Base-by-base conservation (phyloP, 1,140 invertebrate genomes). In the Philopotamus ludificatus region DNA sequence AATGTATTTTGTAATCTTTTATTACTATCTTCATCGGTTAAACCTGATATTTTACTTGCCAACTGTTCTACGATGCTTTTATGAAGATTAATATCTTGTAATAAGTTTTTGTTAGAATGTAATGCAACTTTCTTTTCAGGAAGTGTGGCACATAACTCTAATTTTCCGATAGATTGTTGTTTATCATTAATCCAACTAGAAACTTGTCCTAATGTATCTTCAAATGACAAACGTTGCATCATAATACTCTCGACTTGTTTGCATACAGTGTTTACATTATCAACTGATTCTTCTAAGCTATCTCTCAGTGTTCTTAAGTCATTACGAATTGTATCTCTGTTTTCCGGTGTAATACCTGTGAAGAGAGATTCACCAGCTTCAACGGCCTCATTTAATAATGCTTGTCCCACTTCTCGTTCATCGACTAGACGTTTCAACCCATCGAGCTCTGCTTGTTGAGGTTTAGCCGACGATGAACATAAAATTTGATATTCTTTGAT, bases 301-400 rank as follows among this genome's bases (percentile, higher is more conserved):
- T 92, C 89, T 44, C 95, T 83, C 49, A 97, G 80, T 60, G 84
- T 82, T 74, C 92, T 84, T 22, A 97, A 76, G 73, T 97, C 92
- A 55, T 85, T 83, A 64, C 95, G 84, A 28, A 97, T 89, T 15
- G 82, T 77, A 71, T 97, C 94, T 63, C 94, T 82, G 53, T 93
- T 90, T 75, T 94, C 91, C 12, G 90, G 88, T 4, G 89, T 92
- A 1, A 96, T 91, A 21, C 89, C 88, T 7, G 92, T 86, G 70
- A 95, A 95, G 0, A 97, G 78, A 42, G 87, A 85, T 79, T 98
- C 95, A 9, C 93, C 94, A 50, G 87, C 83, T 76, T 93, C 91
- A 4, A 94, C 85, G 3, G 91, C 90, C 71, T 84, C 86, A 72
- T 91, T 94, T 0, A 97, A 78, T 25, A 93, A 76, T 8, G 81